Evolutionary conservation across 2,797 vertebrate species (phyloP).

Genomic region (Sebastes nivosus): DNA sequence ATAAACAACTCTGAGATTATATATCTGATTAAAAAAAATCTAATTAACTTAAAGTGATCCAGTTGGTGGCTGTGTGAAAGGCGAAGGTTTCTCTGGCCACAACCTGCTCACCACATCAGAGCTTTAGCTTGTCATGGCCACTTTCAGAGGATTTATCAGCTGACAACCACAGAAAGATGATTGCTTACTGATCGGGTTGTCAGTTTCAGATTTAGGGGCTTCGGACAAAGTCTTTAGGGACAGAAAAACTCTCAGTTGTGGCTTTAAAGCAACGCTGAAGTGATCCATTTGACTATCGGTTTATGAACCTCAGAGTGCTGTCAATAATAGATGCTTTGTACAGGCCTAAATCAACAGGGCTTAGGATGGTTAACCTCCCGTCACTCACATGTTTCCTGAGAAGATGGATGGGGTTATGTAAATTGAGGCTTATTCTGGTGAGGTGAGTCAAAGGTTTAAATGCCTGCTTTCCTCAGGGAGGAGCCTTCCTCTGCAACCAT

Average conservation of each 20-base stretch:
- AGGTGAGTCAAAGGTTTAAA: slow-evolving; percentile 26
- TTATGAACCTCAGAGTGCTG: slow-evolving; percentile 43
- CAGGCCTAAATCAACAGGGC: slow-evolving; percentile 32
- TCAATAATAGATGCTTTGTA: slow-evolving; percentile 20
- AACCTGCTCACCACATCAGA: not conserved
- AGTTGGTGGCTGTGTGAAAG: not conserved
- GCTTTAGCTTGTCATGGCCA: slow-evolving; percentile 18
- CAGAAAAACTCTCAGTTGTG: not conserved
- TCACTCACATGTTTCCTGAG: slow-evolving; percentile 14
- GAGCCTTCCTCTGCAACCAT: not conserved
- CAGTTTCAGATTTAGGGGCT: slow-evolving; percentile 36
- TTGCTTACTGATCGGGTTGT: slow-evolving; percentile 27
- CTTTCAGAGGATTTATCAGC: slow-evolving; percentile 30
- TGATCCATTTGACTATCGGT: slow-evolving; percentile 45
- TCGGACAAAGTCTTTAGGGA: slow-evolving; percentile 16
- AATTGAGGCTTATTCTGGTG: slow-evolving; percentile 17
- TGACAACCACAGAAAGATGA: slow-evolving; percentile 23
- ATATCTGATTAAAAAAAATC: slow-evolving; percentile 28
- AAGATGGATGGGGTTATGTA: slow-evolving; percentile 46
- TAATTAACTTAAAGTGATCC: slow-evolving; percentile 31
- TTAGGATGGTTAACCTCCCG: slow-evolving; percentile 28
- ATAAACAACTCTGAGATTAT: slow-evolving; percentile 52
- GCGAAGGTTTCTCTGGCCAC: not conserved
- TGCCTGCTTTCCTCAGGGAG: not conserved
- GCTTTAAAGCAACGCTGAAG: slow-evolving; percentile 33